These are phyloP conservation scores for Leptodactylus fuscus DNA, from an alignment of 2,113 vertebrate genomes.

Conservation along the genomic window DNA sequence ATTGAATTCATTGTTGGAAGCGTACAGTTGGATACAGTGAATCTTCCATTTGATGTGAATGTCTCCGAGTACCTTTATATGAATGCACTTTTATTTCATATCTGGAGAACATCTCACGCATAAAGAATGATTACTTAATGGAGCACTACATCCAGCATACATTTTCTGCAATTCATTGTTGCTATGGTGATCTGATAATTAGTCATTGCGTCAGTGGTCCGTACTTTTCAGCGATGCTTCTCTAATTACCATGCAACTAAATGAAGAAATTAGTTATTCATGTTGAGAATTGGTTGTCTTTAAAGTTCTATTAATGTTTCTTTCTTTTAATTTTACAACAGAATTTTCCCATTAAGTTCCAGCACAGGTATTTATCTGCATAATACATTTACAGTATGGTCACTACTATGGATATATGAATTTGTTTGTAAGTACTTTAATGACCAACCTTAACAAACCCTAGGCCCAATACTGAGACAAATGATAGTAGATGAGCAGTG, in stretches of 20 bases:
- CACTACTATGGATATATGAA: not conserved
- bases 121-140: constrained; percentile 41
- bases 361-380: not conserved
- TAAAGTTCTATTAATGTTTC: not conserved
- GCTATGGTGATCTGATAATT: constrained; percentile 56
- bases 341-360: not conserved
- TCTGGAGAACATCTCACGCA: constrained; percentile 19
- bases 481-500: not conserved
- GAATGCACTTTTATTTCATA: constrained; percentile 25
- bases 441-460: not conserved
- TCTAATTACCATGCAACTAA: constrained; percentile 31
- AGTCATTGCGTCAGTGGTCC: constrained; percentile 48
- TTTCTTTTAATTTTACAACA: not conserved
- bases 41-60: not conserved
- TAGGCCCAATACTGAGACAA: not conserved
- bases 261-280: not conserved
- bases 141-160: constrained; percentile 33
- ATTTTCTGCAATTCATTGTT: constrained; percentile 45
- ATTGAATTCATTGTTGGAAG: not conserved
- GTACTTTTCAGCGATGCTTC: constrained; percentile 1
- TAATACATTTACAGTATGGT: not conserved
- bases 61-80: not conserved
- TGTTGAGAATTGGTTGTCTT: not conserved
- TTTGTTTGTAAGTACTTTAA: not conserved
- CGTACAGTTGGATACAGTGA: not conserved